Percentiles rank a stretch among this genome's conserved stretches.
Evolutionary conservation across 2,888 invertebrate genomes (phyloP).

Genomic region (Cryptus viduatorius): DNA sequence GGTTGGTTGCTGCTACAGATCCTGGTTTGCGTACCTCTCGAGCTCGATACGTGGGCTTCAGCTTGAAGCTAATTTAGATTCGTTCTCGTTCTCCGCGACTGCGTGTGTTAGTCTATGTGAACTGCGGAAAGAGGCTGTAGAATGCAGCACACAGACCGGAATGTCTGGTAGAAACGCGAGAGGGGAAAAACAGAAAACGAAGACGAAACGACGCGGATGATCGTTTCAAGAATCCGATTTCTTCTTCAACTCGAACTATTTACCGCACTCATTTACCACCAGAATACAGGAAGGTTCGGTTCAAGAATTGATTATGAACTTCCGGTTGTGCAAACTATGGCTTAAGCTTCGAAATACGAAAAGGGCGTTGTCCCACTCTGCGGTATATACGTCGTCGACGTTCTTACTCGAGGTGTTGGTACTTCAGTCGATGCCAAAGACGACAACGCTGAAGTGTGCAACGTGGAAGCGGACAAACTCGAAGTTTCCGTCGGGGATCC

Average conservation of each 20-base stretch:
- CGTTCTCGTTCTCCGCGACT: neutral
- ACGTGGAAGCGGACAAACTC: conserved; percentile 60
- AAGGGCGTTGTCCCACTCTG: conserved; percentile 22
- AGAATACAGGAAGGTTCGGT: neutral
- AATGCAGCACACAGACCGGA: conserved; percentile 11
- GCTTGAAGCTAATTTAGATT: conserved; percentile 52
- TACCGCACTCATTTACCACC: conserved; percentile 9
- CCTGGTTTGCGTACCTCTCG: conserved; percentile 42
- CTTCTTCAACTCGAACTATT: conserved; percentile 5
- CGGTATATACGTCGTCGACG: neutral
- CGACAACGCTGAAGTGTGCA: conserved; percentile 31
- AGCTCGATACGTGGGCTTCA: conserved; percentile 53
- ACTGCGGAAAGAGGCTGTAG: conserved; percentile 30
- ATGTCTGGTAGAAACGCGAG: neutral
- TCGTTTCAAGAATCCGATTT: neutral
- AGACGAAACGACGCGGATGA: neutral
- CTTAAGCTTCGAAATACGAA: neutral
- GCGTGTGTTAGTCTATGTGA: conserved; percentile 37
- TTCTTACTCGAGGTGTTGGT: conserved; percentile 9
- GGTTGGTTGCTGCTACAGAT: neutral
- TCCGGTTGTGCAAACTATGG: neutral
- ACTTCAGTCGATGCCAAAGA: conserved; percentile 35
- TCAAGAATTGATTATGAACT: neutral
- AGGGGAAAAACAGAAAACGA: neutral
- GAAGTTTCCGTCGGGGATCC: conserved; percentile 24